A percentile compares a stretch with the other conserved stretches of the same genome.
Conservation (phyloP, 2,797 vertebrate species). For the Falco peregrinus region DNA sequence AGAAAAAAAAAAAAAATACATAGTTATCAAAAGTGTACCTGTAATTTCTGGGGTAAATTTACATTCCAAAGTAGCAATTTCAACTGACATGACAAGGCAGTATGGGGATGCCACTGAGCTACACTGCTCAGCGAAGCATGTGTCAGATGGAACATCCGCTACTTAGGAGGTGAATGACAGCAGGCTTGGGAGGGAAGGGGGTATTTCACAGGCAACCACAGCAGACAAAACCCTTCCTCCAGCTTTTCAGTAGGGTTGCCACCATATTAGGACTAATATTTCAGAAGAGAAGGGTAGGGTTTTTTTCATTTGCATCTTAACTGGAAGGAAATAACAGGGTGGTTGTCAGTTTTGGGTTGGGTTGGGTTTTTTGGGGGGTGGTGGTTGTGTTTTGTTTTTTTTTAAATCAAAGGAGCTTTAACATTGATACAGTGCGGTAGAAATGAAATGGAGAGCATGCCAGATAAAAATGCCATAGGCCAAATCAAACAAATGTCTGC, state of each 20-base stretch:
- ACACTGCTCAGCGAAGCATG: not conserved
- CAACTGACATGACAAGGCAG: not conserved
- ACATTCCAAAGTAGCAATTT: slow-evolving; percentile 9
- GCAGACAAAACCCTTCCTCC: not conserved
- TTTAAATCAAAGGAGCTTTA: not conserved
- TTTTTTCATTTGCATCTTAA: not conserved
- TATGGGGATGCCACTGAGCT: not conserved
- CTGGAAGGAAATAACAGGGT: not conserved
- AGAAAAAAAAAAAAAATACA: not conserved
- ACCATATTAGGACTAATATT: not conserved
- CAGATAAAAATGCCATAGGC: slow-evolving; percentile 15
- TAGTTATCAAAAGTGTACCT: not conserved
- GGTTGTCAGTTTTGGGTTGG: accelerated
- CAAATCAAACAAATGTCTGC: slow-evolving; percentile 45
- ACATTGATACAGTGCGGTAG: not conserved
- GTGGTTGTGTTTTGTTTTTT: too few species aligned
- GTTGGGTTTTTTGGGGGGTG: too few species aligned
- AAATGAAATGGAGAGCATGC: slow-evolving; percentile 8
- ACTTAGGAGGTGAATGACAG: slow-evolving; percentile 15
- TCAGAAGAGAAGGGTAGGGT: not conserved
- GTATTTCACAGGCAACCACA: not conserved
- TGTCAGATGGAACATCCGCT: not conserved
- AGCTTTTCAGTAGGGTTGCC: not conserved
- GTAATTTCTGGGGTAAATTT: slow-evolving; percentile 34
- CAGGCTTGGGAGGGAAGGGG: not conserved